A percentile compares a stretch with the other conserved stretches of the same genome.
These are phyloP conservation scores for Pitta sordida DNA, from an alignment of 2,113 vertebrate genomes.

Conservation along the genomic window DNA sequence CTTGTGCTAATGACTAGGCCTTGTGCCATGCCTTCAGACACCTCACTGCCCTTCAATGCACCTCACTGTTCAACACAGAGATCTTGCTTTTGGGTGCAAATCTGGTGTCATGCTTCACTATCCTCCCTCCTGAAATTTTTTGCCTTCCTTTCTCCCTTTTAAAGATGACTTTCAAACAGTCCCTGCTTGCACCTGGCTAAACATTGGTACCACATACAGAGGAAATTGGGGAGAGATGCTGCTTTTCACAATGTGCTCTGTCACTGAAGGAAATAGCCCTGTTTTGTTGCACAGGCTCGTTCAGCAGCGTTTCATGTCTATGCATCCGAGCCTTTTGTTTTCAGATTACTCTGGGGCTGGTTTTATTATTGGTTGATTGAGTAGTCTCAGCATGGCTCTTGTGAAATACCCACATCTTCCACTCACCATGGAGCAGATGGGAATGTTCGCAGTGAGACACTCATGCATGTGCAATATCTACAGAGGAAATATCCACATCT, in stretches of 20 bases:
- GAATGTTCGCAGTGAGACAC: slow-evolving; percentile 28
- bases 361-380: slow-evolving; percentile 42
- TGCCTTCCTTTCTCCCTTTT: not conserved
- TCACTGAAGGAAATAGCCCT: not conserved
- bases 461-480: slow-evolving; percentile 34
- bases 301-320: not conserved
- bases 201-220: not conserved
- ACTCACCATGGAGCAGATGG: slow-evolving; percentile 9
- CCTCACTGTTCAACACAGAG: not conserved
- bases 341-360: not conserved
- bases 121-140: not conserved
- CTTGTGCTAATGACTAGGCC: too few relatives aligned
- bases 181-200: not conserved
- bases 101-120: not conserved
- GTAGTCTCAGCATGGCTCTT: slow-evolving; percentile 27
- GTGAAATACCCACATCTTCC: slow-evolving; percentile 24
- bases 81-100: not conserved
- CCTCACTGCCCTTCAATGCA: not conserved
- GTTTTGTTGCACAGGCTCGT: not conserved
- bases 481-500: slow-evolving; percentile 23
- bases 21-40: too few relatives aligned
- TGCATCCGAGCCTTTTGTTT: slow-evolving; percentile 28
- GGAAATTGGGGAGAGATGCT: not conserved
- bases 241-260: not conserved
- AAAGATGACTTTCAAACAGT: not conserved